These are phyloP conservation scores for Conistra vaccinii DNA, from an alignment of 2,888 invertebrate species.

Conservation along the genomic window DNA sequence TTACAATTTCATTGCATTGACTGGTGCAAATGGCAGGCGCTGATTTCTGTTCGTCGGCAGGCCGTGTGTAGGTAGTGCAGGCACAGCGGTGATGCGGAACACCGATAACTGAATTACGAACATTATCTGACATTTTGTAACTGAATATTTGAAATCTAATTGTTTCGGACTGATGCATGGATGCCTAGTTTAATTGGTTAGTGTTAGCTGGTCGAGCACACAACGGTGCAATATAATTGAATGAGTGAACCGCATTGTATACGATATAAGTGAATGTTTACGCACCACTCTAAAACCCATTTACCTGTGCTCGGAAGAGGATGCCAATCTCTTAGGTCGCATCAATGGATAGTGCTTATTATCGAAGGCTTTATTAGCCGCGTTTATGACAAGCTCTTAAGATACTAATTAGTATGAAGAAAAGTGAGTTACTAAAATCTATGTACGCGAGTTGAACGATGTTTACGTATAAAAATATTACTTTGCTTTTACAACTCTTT, in stretches of 20 bases:
- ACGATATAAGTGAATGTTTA: conserved; percentile 27
- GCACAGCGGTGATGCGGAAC: conserved; percentile 65
- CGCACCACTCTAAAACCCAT: conserved; percentile 54
- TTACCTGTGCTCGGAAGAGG: conserved; percentile 44
- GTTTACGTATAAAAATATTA: background rate
- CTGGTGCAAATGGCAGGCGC: conserved; percentile 72
- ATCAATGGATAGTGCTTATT: conserved; percentile 48
- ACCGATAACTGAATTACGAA: conserved; percentile 78
- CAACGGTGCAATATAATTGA: conserved; percentile 32
- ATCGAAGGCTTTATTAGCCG: conserved; percentile 39
- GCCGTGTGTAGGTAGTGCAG: conserved; percentile 11
- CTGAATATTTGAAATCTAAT: conserved; percentile 58
- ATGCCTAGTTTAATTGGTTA: conserved; percentile 42
- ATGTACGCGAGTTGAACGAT: background rate
- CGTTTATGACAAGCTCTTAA: conserved; percentile 50
- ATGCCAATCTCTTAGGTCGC: conserved; percentile 46
- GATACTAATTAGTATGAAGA: conserved; percentile 20
- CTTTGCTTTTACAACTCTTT: background rate
- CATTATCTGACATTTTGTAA: conserved; percentile 73
- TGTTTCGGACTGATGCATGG: conserved; percentile 50
- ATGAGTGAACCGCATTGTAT: conserved; percentile 30
- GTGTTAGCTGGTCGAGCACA: conserved; percentile 9
- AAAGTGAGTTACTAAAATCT: background rate
- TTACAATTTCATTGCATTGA: conserved; percentile 83
- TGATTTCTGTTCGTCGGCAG: conserved; percentile 68